Conservation (phyloP, 2,113 vertebrate genomes). For the Prunella fulvescens region DNA sequence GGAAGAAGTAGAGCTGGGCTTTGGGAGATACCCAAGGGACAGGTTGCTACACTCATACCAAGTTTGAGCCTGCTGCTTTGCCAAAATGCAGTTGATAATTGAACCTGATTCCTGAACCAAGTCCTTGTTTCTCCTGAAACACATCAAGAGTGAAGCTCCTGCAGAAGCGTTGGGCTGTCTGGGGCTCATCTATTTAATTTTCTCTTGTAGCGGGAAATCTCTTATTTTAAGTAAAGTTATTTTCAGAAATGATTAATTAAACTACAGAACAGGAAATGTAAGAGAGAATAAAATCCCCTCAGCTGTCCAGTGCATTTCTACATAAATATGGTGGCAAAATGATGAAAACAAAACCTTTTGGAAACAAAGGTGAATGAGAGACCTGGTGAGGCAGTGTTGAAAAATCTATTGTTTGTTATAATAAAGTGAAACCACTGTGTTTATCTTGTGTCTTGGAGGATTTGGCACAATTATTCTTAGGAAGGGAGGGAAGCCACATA, state of each 20-base stretch:
- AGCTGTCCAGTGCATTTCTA: neutral
- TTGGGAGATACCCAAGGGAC: neutral
- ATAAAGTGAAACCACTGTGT: conserved; percentile 22
- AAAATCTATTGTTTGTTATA: conserved; percentile 19
- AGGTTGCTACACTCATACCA: neutral
- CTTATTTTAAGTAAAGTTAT: neutral
- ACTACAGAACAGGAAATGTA: conserved; percentile 13
- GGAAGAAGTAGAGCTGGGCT: neutral
- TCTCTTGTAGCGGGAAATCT: neutral
- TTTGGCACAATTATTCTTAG: neutral
- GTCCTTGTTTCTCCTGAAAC: neutral
- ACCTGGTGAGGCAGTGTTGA: neutral
- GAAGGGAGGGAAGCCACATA: neutral
- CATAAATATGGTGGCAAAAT: neutral
- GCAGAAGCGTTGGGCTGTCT: neutral
- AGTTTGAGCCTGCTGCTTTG: neutral
- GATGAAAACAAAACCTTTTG: conserved; percentile 1
- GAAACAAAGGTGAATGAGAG: neutral
- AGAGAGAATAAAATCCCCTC: conserved; percentile 34
- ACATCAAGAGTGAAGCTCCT: neutral
- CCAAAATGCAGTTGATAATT: neutral
- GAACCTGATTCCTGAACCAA: neutral
- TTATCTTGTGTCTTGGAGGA: conserved; percentile 28
- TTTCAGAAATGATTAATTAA: conserved; percentile 33
- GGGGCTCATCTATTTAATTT: neutral